Percentiles rank a stretch among this genome's conserved stretches.
phyloP scores from a whole-genome alignment of 1,140 invertebrate genomes.

The Drosophila bocqueti region DNA sequence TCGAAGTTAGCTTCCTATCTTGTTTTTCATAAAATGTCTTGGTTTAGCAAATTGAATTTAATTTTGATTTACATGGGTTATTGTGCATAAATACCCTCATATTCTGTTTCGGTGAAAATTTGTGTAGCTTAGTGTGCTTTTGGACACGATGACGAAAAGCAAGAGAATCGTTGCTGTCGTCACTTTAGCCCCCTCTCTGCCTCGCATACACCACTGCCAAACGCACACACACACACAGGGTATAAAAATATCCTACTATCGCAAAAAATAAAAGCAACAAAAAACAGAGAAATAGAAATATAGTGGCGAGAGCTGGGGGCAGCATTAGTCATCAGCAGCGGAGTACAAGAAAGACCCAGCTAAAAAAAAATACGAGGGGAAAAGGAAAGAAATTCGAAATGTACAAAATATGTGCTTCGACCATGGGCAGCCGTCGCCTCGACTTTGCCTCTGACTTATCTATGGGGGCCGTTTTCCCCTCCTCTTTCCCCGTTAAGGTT shows the following conservation, averaged over 20 bases:
- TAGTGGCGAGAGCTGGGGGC: conserved; percentile 3
- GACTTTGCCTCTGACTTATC: conserved; percentile 49
- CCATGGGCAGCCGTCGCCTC: conserved; percentile 43
- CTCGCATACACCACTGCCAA: background rate
- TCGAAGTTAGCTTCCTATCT: no score
- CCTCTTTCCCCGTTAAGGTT: background rate
- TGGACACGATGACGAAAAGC: conserved; percentile 34
- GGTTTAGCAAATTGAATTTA: no score
- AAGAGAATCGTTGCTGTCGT: conserved; percentile 36
- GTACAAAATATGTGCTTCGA: conserved; percentile 25
- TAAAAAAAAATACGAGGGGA: conserved; percentile 24
- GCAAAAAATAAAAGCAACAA: conserved; percentile 14
- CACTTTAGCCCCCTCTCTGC: conserved; percentile 39
- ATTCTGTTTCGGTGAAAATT: background rate
- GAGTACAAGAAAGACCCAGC: conserved; percentile 16
- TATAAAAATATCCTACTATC: conserved; percentile 57
- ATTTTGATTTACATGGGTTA: background rate
- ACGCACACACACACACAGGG: background rate
- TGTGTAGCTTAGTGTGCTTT: conserved; percentile 32
- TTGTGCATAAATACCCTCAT: background rate
- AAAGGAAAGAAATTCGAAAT: conserved; percentile 12
- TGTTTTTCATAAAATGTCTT: no score
- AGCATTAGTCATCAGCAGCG: conserved; percentile 42
- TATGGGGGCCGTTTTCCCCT: conserved; percentile 9
- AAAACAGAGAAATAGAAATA: conserved; percentile 11